These are phyloP conservation scores for Andrena trimmerana DNA, from an alignment of 2,888 invertebrate species.

Conservation along the genomic window DNA sequence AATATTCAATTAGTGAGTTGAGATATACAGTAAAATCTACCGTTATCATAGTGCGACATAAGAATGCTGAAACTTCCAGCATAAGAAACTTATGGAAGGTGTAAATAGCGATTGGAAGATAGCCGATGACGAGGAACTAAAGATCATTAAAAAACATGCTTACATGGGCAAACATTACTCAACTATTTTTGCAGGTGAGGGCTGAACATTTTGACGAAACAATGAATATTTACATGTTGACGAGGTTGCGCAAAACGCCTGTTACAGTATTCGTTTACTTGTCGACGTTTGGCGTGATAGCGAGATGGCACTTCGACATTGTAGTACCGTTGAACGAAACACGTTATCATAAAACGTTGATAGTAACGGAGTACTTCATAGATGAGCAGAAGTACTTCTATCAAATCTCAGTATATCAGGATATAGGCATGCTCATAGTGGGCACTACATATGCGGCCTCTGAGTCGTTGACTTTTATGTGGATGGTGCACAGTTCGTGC, in stretches of 20 bases:
- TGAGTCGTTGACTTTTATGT: not conserved
- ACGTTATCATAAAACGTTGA: not conserved
- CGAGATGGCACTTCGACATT: not conserved
- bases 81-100: not conserved
- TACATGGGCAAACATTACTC: not conserved
- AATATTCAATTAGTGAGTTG: not conserved
- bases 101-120: not conserved
- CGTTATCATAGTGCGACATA: not conserved
- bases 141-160: not conserved
- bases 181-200: not conserved
- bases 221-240: not conserved
- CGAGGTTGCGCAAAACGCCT: not conserved
- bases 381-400: constrained; percentile 1
- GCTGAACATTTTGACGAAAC: not conserved
- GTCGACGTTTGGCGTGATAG: not conserved
- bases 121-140: not conserved
- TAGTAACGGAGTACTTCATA: not conserved
- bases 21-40: not conserved
- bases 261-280: constrained; percentile 8
- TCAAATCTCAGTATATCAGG: too few relatives aligned
- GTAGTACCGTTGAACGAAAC: constrained; percentile 23
- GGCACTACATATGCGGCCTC: not conserved
- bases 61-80: not conserved
- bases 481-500: constrained; percentile 7
- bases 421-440: too few relatives aligned